phyloP scores from a whole-genome alignment of 2,113 vertebrate species.

The Oncorhynchus masou region DNA sequence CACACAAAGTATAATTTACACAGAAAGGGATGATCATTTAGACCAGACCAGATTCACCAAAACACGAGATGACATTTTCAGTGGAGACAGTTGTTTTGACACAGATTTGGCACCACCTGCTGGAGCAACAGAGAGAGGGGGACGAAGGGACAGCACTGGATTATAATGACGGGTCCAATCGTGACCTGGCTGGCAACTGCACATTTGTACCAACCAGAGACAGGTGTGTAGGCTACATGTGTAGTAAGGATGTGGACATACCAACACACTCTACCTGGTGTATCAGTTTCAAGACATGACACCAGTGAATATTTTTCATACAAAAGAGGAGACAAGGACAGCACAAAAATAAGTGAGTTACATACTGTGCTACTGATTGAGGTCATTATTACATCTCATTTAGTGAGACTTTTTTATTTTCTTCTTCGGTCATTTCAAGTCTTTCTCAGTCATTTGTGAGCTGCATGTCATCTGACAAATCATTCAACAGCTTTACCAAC shows the following conservation, averaged over 20 bases:
- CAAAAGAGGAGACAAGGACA: slow-evolving; percentile 33
- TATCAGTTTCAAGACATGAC: background rate
- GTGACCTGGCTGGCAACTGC: background rate
- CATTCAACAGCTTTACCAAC: background rate
- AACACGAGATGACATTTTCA: no score
- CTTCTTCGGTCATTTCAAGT: slow-evolving; percentile 4
- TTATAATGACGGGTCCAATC: background rate
- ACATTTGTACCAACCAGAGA: background rate
- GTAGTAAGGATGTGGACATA: no score
- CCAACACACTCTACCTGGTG: background rate
- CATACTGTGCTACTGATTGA: slow-evolving; percentile 59
- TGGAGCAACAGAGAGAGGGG: background rate
- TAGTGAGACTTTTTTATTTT: background rate
- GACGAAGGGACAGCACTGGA: background rate
- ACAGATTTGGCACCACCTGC: background rate
- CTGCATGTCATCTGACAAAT: background rate
- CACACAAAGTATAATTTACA: no score
- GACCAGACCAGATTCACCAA: no score
- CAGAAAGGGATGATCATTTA: no score
- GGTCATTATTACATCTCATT: slow-evolving; percentile 37
- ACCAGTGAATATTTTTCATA: background rate
- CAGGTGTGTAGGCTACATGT: no score
- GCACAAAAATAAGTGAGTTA: slow-evolving; percentile 42
- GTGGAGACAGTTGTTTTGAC: background rate
- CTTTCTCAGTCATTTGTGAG: background rate